Conservation (phyloP, 37 sponge, comb jelly and placozoan genomes). For the Aphrocallistes beatrix region DNA sequence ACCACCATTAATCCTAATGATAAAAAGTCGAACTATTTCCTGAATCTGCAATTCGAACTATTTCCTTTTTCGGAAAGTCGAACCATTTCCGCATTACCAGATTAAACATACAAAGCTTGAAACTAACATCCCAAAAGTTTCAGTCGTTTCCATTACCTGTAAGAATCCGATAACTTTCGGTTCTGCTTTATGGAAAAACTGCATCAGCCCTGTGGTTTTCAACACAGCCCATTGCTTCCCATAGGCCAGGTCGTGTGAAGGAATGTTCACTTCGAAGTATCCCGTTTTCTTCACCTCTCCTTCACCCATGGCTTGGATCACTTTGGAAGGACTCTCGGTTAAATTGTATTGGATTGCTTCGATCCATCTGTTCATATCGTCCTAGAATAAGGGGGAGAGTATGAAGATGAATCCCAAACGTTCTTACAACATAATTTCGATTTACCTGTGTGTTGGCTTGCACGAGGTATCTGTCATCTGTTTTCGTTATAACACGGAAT, state of each 20-base stretch:
- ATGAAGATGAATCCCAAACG: not conserved
- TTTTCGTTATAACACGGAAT: not conserved
- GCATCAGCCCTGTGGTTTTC: constrained; percentile 44
- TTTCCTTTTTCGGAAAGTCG: too few species aligned
- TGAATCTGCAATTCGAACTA: too few species aligned
- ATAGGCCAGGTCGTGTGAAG: constrained; percentile 23
- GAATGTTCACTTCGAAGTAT: constrained; percentile 16
- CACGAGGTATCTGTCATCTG: constrained; percentile 6
- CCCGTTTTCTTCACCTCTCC: constrained; percentile 39
- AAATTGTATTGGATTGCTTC: constrained; percentile 37
- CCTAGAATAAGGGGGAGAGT: not conserved
- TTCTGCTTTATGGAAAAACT: constrained; percentile 32
- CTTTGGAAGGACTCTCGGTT: constrained; percentile 35
- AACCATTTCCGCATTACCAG: too few species aligned
- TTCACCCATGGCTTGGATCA: constrained; percentile 31
- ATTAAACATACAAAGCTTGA: too few species aligned
- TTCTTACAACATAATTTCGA: not conserved
- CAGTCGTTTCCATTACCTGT: too few species aligned
- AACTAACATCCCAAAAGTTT: too few species aligned
- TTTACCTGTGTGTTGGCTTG: constrained; percentile 3
- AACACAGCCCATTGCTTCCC: constrained; percentile 54
- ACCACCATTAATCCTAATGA: too few species aligned
- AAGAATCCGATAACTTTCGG: constrained; percentile 25
- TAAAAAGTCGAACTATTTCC: too few species aligned
- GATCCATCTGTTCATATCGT: constrained; percentile 42